Base-by-base conservation (phyloP, 2,113 vertebrate genomes). In the Caretta caretta region DNA sequence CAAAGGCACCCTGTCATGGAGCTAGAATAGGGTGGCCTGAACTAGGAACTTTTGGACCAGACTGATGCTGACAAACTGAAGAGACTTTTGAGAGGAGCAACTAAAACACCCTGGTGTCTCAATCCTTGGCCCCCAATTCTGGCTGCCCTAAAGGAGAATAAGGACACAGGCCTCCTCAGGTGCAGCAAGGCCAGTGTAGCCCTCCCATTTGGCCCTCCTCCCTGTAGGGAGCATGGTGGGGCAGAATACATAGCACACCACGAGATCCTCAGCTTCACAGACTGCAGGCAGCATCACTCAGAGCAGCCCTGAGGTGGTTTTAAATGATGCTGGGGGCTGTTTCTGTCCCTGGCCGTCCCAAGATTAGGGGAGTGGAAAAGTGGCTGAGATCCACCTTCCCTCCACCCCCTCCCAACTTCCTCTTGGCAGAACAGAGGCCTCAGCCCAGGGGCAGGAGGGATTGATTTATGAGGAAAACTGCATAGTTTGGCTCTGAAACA, bases 11-110 rank as follows among this genome's bases (percentile, higher is more conserved):
- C 59, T 5, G 3, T 46, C 72, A 65, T 16, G 0, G 0, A 3
- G 24, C 12, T 1, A 81, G 17, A n/a, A 16, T 46, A 42, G 3
- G 80, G 4, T 17, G 54, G 62, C 50, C 42, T 81, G 0, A 0
- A 5, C 59, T 46, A 1, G 0, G n/a, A 48, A 9, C n/a, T 84
- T 83, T n/a, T 86, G 31, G 79, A n/a, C 42, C 0, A 0, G 50
- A 10, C 84, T 50, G 14, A 86, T 78, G 82, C 1, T 1, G 22
- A 6, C 80, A 46, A 48, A 50, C 49, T 1, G 20, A 83, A 59
- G 25, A 83, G 0, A n/a, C 35, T 72, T 38, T n/a, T 72, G 65
- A 0, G 87, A 53, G n/a, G 62, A 4, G 69, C 1, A 31, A 0
- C 8, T 35, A 10, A 29, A 12, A 59, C 19, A 22, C 16, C 76